phyloP scores from a whole-genome alignment of 2,797 vertebrate species.

The Podargus strigoides region DNA sequence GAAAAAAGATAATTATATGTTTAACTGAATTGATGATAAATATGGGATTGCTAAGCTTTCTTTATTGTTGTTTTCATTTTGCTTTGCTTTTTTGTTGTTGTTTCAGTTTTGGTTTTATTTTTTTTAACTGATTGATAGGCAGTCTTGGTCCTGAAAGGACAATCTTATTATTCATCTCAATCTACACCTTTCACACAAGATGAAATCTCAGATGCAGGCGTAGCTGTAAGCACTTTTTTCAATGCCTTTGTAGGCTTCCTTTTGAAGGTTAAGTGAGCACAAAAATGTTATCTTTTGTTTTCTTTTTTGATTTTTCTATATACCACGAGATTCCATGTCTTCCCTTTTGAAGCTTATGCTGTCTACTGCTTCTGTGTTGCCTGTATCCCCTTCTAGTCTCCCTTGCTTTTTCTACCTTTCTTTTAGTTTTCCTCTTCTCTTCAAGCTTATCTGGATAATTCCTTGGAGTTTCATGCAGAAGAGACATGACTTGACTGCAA shows the following conservation, averaged over 20 bases:
- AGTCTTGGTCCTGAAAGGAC: background rate
- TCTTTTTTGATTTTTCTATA: slow-evolving; percentile 33
- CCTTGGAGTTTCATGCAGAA: slow-evolving; percentile 56
- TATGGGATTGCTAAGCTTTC: background rate
- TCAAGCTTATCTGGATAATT: slow-evolving; percentile 39
- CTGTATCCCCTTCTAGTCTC: background rate
- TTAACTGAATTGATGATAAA: background rate
- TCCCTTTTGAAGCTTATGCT: slow-evolving; percentile 32
- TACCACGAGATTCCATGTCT: background rate
- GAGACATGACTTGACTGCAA: slow-evolving; percentile 48
- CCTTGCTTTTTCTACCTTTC: slow-evolving; percentile 15
- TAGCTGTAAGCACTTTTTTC: background rate
- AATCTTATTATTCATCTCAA: slow-evolving; percentile 49
- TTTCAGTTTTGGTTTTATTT: background rate
- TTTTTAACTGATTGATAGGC: background rate
- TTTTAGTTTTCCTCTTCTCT: slow-evolving; percentile 34
- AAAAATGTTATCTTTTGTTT: slow-evolving; percentile 66
- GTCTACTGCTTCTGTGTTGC: slow-evolving; percentile 16
- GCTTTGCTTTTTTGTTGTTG: background rate
- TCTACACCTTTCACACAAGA: slow-evolving; percentile 33
- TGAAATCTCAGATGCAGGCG: slow-evolving; percentile 29
- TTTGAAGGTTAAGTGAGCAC: slow-evolving; percentile 62
- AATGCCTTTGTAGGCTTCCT: slow-evolving; percentile 21
- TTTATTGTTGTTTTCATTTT: background rate
- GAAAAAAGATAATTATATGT: background rate